Percentiles rank a stretch among this genome's conserved stretches.
These are phyloP conservation scores for Drosophila erecta DNA, from an alignment of 1,140 invertebrate genomes.

Conservation along the genomic window DNA sequence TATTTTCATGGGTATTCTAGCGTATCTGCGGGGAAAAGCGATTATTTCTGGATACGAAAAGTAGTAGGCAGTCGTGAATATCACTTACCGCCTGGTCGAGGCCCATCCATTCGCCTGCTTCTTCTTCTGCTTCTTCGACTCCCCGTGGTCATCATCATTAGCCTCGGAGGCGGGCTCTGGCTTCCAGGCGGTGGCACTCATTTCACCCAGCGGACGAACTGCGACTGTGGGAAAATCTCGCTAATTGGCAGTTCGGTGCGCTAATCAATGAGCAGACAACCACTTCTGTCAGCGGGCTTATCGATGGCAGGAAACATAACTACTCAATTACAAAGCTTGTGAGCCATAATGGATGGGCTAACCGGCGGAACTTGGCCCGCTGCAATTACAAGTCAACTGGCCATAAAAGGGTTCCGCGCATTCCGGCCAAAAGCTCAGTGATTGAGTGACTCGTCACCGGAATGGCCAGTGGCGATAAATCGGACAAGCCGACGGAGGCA, in stretches of 20 bases:
- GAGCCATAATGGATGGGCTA: constrained; percentile 48
- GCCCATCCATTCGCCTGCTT: not conserved
- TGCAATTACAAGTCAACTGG: constrained; percentile 30
- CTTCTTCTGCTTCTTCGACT: not conserved
- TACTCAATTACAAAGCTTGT: constrained; percentile 68
- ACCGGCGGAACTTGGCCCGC: constrained; percentile 1
- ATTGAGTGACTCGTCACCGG: constrained; percentile 23
- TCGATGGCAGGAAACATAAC: constrained; percentile 60
- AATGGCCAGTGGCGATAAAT: constrained; percentile 50
- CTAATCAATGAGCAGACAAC: constrained; percentile 56
- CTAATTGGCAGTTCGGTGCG: constrained; percentile 47
- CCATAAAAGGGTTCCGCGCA: constrained; percentile 26
- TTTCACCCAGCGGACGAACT: constrained; percentile 28
- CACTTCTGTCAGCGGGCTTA: constrained; percentile 47
- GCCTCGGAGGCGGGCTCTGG: constrained; percentile 1
- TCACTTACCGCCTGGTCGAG: constrained; percentile 38
- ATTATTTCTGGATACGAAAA: not conserved
- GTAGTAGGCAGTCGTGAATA: too few relatives aligned
- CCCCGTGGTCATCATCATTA: constrained; percentile 42
- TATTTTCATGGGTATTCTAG: constrained; percentile 27
- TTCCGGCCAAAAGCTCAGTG: constrained; percentile 4
- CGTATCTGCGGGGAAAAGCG: not conserved
- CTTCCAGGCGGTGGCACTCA: constrained; percentile 40
- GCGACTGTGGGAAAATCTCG: constrained; percentile 14
- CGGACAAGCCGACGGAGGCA: not conserved